Evolutionary conservation across 2,888 invertebrate species (phyloP).

Genomic region (Hydropsyche betteni): DNA sequence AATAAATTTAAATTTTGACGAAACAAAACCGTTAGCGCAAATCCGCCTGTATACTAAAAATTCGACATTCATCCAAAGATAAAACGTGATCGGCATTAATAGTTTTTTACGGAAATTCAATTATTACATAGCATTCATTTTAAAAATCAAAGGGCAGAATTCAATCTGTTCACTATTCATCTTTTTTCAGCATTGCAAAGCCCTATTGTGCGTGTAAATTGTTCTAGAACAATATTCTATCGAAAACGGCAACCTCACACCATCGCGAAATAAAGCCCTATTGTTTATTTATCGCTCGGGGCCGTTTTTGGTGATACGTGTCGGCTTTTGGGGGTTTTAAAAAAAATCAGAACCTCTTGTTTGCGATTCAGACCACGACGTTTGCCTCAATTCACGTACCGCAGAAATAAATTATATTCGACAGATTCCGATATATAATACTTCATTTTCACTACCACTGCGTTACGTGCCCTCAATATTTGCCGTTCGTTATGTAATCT

Average conservation of each 20-base stretch:
- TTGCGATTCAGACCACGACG: constrained; percentile 22
- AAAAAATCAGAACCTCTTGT: constrained; percentile 17
- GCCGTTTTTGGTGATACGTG: constrained; percentile 9
- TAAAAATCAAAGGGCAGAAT: too few relatives aligned
- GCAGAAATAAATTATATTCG: constrained; percentile 36
- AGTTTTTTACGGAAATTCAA: too few relatives aligned
- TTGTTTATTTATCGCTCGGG: constrained; percentile 18
- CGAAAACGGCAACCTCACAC: not conserved
- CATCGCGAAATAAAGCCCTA: not conserved
- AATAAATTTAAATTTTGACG: too few relatives aligned
- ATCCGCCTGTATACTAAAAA: too few relatives aligned
- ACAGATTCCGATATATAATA: constrained; percentile 32
- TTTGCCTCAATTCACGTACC: constrained; percentile 20
- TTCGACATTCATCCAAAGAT: too few relatives aligned
- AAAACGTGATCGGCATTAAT: too few relatives aligned
- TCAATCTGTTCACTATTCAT: too few relatives aligned
- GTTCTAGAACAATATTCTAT: not conserved
- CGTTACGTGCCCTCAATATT: constrained; percentile 33
- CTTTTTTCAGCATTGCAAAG: too few relatives aligned
- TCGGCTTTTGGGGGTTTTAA: not conserved
- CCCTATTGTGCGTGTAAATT: too few relatives aligned
- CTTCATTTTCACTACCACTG: constrained; percentile 29
- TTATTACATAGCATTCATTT: too few relatives aligned
- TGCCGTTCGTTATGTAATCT: constrained; percentile 1
- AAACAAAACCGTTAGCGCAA: too few relatives aligned